Percentiles rank a stretch among this genome's conserved stretches.
Conservation (phyloP, 2,797 vertebrate species). For the Gouania willdenowi region DNA sequence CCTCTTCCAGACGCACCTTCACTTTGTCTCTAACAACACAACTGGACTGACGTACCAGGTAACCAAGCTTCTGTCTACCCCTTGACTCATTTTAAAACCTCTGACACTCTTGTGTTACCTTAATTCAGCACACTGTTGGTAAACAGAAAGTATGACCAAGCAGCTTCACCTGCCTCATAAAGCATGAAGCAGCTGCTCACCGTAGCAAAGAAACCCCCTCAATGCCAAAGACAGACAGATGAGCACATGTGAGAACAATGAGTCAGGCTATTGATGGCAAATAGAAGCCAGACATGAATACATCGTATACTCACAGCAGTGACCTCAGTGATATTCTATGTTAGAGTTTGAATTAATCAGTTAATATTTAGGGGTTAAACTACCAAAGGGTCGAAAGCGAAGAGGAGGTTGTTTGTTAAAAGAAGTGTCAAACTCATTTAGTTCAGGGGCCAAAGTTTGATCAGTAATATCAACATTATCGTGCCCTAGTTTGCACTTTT, state of each 20-base stretch:
- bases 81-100: conserved; percentile 5
- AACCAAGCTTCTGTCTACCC: no score
- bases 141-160: conserved; percentile 37
- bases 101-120: conserved; percentile 3
- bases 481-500: no score
- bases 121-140: conserved; percentile 32
- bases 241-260: conserved; percentile 26
- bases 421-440: no score
- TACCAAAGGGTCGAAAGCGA: no score
- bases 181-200: conserved; percentile 51
- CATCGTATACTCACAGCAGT: conserved; percentile 21
- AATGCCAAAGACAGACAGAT: conserved; percentile 18
- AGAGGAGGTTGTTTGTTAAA: no score
- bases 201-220: conserved; percentile 6
- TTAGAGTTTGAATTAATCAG: no score
- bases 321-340: no score
- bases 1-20: conserved; percentile 91
- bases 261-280: conserved; percentile 37
- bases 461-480: no score
- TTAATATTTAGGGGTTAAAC: no score
- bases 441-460: no score
- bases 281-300: conserved; percentile 26
- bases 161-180: conserved; percentile 36
- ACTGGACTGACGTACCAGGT: conserved; percentile 91
- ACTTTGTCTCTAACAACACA: conserved; percentile 88